Base-by-base conservation (phyloP, 2,888 invertebrate genomes). In the Melinaea menophilus region DNA sequence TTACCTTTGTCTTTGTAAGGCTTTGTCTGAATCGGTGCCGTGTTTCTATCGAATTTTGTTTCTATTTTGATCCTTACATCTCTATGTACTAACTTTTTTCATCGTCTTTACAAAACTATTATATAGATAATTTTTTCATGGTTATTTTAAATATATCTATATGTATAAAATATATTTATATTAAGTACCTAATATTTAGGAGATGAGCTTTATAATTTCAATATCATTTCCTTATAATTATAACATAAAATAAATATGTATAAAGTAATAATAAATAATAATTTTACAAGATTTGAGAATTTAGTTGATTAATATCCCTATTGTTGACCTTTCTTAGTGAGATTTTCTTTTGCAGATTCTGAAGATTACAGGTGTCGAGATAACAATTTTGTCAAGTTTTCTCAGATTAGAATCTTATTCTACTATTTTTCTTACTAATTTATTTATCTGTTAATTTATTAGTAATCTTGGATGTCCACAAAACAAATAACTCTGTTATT, bases 371-470 rank as follows among this genome's bases (percentile, higher is more conserved):
- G 4, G 3, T 46, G 46, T 46, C 9, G 11, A 46, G 46, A 46
- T 46, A 46, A 46, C 46, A 46, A 46, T 46, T 46, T n/a, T 46
- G 46, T 46, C 46, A 46, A 11, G 46, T 46, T 46, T 46, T 46
- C 11, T 46, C 12, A 9, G 9, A 46, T 46, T 46, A n/a, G n/a
- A 46, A 11, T 46, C n/a, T 46, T 46, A 9, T n/a, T 46, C 11
- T 46, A 46, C 46, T n/a, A 46, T 46, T 46, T 46, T 46, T 46
- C 46, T 46, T 46, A 22, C 22, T 22, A 22, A 22, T 22, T 22
- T 1, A 22, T 22, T 22, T 22, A 22, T 22, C 1, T 22, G 22
- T 22, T 22, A 22, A 22, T 22, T 22, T 22, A 22, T 22, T 22
- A 22, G 22, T 1, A 22, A 22, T 22, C 22, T 1, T 22, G 22